Percentiles rank a stretch among this genome's conserved stretches.
These are phyloP conservation scores for Drosophila bipectinata DNA, from an alignment of 1,140 invertebrate genomes.

Conservation along the genomic window DNA sequence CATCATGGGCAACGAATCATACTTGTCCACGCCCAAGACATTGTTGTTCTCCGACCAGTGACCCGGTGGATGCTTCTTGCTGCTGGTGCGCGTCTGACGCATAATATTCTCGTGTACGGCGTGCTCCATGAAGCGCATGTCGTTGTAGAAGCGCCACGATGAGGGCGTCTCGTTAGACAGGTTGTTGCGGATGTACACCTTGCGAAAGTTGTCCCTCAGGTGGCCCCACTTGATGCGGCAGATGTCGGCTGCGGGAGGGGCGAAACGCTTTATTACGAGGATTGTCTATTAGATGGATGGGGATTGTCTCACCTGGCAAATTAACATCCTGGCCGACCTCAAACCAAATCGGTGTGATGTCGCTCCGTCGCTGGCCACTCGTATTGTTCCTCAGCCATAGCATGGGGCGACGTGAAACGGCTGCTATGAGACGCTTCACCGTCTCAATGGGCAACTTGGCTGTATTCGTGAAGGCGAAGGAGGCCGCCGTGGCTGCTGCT, in stretches of 20 bases:
- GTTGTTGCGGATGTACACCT: slow-evolving; percentile 77
- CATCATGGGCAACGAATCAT: slow-evolving; percentile 49
- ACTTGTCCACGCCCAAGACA: slow-evolving; percentile 33
- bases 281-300: not conserved
- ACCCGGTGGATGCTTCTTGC: slow-evolving; percentile 51
- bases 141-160: slow-evolving; percentile 78
- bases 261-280: not conserved
- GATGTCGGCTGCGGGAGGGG: slow-evolving; percentile 54
- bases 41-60: slow-evolving; percentile 71
- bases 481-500: slow-evolving; percentile 49
- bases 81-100: slow-evolving; percentile 59
- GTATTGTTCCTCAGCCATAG: slow-evolving; percentile 69
- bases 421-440: slow-evolving; percentile 71
- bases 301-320: slow-evolving; percentile 60
- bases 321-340: slow-evolving; percentile 77
- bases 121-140: slow-evolving; percentile 78
- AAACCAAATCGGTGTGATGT: slow-evolving; percentile 75
- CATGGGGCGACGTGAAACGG: slow-evolving; percentile 68
- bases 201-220: slow-evolving; percentile 75
- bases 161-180: slow-evolving; percentile 73
- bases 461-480: slow-evolving; percentile 71
- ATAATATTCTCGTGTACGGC: slow-evolving; percentile 75
- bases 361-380: slow-evolving; percentile 69
- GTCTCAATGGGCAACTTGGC: slow-evolving; percentile 75
- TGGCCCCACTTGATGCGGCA: slow-evolving; percentile 79